phyloP scores from a whole-genome alignment of 2,888 invertebrate species.

The Oscheius sp. region DNA sequence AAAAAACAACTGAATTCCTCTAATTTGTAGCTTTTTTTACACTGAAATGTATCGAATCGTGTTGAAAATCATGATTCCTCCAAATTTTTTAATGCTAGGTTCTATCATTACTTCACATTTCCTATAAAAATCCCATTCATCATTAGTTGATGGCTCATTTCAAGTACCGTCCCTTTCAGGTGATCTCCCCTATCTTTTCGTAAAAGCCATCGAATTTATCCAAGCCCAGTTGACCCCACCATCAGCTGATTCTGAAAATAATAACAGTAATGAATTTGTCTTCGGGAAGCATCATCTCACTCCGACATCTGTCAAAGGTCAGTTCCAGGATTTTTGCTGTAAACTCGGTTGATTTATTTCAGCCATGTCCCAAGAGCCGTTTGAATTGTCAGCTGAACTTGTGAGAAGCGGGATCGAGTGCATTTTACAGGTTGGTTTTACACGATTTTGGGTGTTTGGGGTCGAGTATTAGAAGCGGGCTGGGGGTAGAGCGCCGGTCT shows the following conservation, averaged over 20 bases:
- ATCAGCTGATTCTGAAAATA: slow-evolving; percentile 13
- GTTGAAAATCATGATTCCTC: no score
- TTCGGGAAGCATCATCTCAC: slow-evolving; percentile 26
- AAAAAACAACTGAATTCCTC: no score
- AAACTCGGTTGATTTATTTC: neutral
- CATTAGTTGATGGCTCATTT: no score
- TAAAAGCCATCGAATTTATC: slow-evolving; percentile 24
- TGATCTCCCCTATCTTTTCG: slow-evolving; percentile 14
- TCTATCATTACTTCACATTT: no score
- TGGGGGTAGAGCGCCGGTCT: no score
- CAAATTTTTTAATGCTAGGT: no score
- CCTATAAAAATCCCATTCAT: no score
- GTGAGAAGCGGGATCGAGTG: slow-evolving; percentile 41
- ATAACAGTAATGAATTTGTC: slow-evolving; percentile 16
- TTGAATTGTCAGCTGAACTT: slow-evolving; percentile 17
- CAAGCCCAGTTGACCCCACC: slow-evolving; percentile 11
- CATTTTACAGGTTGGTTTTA: slow-evolving; percentile 35
- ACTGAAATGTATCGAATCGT: no score
- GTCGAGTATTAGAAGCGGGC: no score
- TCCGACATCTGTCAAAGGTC: neutral
- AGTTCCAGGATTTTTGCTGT: neutral
- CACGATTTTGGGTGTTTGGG: no score
- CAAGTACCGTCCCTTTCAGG: slow-evolving; percentile 12
- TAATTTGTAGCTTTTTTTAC: no score
- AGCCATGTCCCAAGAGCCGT: neutral